Base-by-base conservation (phyloP, 2,888 invertebrate species). In the Anticlea derivata region DNA sequence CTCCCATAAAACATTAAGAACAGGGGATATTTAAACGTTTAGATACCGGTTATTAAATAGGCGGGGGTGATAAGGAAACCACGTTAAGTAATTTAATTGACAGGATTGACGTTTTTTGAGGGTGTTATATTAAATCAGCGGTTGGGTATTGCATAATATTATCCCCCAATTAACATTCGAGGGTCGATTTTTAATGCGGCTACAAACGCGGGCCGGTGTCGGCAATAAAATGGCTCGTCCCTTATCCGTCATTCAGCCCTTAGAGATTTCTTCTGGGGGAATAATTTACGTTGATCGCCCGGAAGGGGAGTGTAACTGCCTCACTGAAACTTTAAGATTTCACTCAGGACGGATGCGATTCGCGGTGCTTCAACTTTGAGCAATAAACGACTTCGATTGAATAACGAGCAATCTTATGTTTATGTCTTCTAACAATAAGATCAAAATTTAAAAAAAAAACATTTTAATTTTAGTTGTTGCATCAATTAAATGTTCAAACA, bases 231-330 rank as follows among this genome's bases (percentile, higher is more conserved):
- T 70, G 80, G 78, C 75, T 80, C 83, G 85, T 81, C 89, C 88
- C 87, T 87, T 87, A 88, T 87, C 88, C 85, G 88, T 89, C 89
- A 88, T 86, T 83, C 85, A 81, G 83, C 82, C 89, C 89, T 86
- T 80, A 66, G 88, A 87, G 87, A 87, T 88, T 88, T 87, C 87
- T 88, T 88, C 86, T 83, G 78, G 81, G 81, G 80, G 86, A 86
- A 87, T 90, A 90, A 89, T 90, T 90, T 86, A 90, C 89, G 87
- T 85, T 85, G 89, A 88, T 89, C 89, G 87, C 65, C 77, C 79
- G 74, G 81, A 84, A 83, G 87, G 87, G 87, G 85, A 85, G 81
- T 82, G 86, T 83, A 85, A 88, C 86, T 87, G 86, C 87, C 84
- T 86, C 78, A 84, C 83, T 86, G 86, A 88, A 89, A 88, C 88